A percentile compares a stretch with the other conserved stretches of the same genome.
Conservation (phyloP, 2,797 vertebrate species). For the Lemur catta region DNA sequence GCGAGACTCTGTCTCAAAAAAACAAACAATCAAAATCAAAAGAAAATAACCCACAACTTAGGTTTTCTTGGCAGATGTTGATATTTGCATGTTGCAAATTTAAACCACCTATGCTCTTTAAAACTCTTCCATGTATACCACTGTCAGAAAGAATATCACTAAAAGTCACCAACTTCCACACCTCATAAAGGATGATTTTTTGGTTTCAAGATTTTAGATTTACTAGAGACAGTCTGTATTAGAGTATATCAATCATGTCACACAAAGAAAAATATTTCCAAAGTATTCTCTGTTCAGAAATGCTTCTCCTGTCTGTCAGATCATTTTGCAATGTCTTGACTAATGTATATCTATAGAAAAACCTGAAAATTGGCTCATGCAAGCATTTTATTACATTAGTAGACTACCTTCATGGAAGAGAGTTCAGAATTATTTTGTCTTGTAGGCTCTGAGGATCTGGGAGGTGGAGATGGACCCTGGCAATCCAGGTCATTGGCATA, state of each 20-base stretch:
- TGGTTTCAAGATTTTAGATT: slow-evolving; percentile 18
- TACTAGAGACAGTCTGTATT: slow-evolving; percentile 33
- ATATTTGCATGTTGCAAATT: slow-evolving; percentile 22
- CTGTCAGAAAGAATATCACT: slow-evolving; percentile 41
- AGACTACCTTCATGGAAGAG: background rate
- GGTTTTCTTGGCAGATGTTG: background rate
- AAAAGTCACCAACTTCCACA: slow-evolving; percentile 30
- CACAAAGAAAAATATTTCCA: slow-evolving; percentile 56
- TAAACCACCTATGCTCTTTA: slow-evolving; percentile 65
- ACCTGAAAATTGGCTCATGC: background rate
- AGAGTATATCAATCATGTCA: slow-evolving; percentile 54
- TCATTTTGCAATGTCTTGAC: slow-evolving; percentile 77
- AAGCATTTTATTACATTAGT: background rate
- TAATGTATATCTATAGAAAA: slow-evolving; percentile 53
- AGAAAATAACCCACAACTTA: background rate
- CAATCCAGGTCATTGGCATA: background rate
- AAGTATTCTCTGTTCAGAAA: slow-evolving; percentile 72
- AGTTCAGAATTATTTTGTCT: background rate
- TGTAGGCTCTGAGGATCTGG: background rate
- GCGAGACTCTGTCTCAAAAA: background rate
- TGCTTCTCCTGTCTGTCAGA: slow-evolving; percentile 77
- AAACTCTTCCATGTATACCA: slow-evolving; percentile 59
- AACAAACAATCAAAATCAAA: background rate
- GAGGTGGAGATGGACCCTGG: background rate
- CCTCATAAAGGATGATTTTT: slow-evolving; percentile 70